These are phyloP conservation scores for Drosophila leontia DNA, from an alignment of 1,140 invertebrate genomes.

Conservation along the genomic window DNA sequence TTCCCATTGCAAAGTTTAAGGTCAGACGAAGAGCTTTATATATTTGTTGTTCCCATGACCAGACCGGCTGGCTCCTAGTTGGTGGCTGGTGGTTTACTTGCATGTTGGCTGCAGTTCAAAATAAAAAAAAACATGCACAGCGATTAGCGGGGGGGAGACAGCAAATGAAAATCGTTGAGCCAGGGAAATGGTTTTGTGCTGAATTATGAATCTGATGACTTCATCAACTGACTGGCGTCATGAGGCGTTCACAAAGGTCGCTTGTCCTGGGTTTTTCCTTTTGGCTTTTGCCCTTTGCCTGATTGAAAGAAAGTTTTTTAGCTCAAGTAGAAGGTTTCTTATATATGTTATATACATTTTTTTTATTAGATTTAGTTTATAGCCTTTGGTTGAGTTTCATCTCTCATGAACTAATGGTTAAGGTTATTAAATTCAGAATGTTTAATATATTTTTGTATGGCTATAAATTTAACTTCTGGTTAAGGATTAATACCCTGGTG, in stretches of 20 bases:
- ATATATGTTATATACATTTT: not conserved
- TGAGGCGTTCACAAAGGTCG: conserved; percentile 35
- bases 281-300: conserved; percentile 25
- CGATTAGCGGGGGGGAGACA: conserved; percentile 8
- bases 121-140: not conserved
- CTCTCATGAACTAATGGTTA: not conserved
- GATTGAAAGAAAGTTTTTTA: not conserved
- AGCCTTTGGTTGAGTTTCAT: not conserved
- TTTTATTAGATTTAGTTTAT: not conserved
- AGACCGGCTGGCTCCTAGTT: conserved; percentile 10
- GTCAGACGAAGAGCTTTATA: conserved; percentile 32
- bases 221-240: conserved; percentile 60
- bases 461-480: not conserved
- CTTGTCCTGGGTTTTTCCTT: conserved; percentile 8
- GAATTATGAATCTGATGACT: conserved; percentile 55
- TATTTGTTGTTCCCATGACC: conserved; percentile 22
- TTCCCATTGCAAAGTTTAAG: conserved; percentile 59
- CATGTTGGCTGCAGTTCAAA: conserved; percentile 44
- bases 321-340: not conserved
- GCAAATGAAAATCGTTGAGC: conserved; percentile 30
- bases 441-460: not conserved
- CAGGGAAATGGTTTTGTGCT: conserved; percentile 26
- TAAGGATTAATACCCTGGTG: conserved; percentile 5
- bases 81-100: conserved; percentile 7
- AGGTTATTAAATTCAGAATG: not conserved